Conservation (phyloP, 2,888 invertebrate genomes). For the Drosophila kanekoi region DNA sequence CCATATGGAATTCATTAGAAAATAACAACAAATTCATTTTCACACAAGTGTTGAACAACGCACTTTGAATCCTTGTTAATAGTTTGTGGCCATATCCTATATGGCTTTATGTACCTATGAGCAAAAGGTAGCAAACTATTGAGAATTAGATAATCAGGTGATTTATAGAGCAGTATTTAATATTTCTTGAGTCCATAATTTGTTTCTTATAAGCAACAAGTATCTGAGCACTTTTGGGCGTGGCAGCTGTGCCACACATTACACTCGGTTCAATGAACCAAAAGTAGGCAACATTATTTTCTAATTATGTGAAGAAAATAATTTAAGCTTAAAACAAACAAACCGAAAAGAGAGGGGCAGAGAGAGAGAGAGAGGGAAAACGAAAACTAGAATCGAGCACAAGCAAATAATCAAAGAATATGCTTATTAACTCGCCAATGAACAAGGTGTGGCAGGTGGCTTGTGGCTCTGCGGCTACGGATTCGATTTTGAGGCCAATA, state of each 20-base stretch:
- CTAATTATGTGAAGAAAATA: conserved; percentile 67
- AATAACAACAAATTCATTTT: too few species aligned
- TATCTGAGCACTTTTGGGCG: conserved; percentile 40
- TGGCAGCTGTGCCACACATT: conserved; percentile 45
- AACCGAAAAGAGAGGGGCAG: conserved; percentile 32
- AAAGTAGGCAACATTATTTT: conserved; percentile 79
- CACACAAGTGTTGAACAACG: too few species aligned
- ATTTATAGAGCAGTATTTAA: too few species aligned
- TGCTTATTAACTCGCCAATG: conserved; percentile 25
- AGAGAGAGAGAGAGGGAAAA: conserved; percentile 13
- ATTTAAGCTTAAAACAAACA: conserved; percentile 69
- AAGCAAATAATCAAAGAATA: conserved; percentile 59
- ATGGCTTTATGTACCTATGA: too few species aligned
- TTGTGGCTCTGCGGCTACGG: conserved; percentile 39
- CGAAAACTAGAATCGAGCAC: conserved; percentile 49
- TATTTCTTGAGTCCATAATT: not conserved
- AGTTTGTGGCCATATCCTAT: too few species aligned
- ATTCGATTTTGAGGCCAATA: conserved; percentile 37
- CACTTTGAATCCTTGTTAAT: too few species aligned
- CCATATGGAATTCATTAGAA: not conserved
- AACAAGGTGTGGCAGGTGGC: conserved; percentile 71
- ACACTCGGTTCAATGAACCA: conserved; percentile 73
- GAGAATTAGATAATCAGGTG: too few species aligned
- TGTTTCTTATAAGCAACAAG: not conserved
- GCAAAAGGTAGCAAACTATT: too few species aligned